Base-by-base conservation (phyloP, 1,140 invertebrate genomes). In the Bathynomus jamesi region DNA sequence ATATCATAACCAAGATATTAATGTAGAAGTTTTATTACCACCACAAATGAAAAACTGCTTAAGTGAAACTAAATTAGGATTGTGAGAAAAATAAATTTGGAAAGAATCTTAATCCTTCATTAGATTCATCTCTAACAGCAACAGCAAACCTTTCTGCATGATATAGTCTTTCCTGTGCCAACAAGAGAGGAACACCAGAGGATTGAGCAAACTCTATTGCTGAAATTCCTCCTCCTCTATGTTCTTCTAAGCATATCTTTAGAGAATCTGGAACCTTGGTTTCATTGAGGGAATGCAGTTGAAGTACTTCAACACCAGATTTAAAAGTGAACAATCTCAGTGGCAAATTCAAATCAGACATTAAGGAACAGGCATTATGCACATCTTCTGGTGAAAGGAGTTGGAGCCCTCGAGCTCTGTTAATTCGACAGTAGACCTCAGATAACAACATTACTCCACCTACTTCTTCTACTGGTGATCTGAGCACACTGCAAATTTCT, bases 371-470 rank as follows among this genome's bases (percentile, higher is more conserved):
- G 61, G 95, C 94, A 84, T 92, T 90, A 17, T 96, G 82, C 75
- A 98, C 84, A 86, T 98, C 96, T 83, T 97, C 94, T 0, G 95
- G 94, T 4, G 95, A 97, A 60, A 98, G 82, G 3, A 98, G 85
- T 84, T 96, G 90, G 61, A 95, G 83, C 21, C 92, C 92, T 82
- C 92, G 86, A 2, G 92, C 92, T 81, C 92, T 86, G 80, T 99
- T 99, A 4, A 99, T 89, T 77, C 95, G 85, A 83, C 96, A 99
- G 84, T 95, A 99, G 5, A 92, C 95, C 85, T 99, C 97, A 13
- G 96, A 90, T 62, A 99, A 81, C 8, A 93, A 89, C 92, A 99
- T 98, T 85, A 98, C 96, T 17, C 96, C 96, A 60, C 95, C 95
- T 81, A 88, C 87, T 81, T 96, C 92, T 89, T 94, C 79, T 65